A percentile compares a stretch with the other conserved stretches of the same genome.
These are phyloP conservation scores for Cryptops parisi DNA, from an alignment of 2,888 invertebrate species.

Conservation along the genomic window DNA sequence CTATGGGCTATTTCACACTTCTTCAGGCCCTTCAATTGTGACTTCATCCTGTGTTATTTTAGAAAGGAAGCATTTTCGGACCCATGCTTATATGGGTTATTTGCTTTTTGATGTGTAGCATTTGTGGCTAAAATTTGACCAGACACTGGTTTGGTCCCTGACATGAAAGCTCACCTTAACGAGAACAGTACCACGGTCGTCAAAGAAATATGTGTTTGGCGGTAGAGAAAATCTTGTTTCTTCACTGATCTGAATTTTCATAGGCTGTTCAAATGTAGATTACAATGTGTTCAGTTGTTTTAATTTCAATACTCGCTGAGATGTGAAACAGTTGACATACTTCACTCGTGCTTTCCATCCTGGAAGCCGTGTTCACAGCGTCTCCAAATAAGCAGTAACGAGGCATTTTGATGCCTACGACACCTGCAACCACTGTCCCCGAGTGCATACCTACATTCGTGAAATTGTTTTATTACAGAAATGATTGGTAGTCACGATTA, in stretches of 20 bases:
- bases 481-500: background rate
- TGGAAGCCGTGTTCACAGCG: slow-evolving; percentile 76
- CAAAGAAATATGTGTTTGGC: slow-evolving; percentile 49
- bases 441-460: slow-evolving; percentile 50
- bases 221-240: slow-evolving; percentile 64
- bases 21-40: no score
- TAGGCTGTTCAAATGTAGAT: slow-evolving; percentile 38
- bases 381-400: slow-evolving; percentile 73
- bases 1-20: no score
- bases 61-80: no score
- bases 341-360: slow-evolving; percentile 84
- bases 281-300: background rate
- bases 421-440: slow-evolving; percentile 83
- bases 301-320: background rate
- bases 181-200: slow-evolving; percentile 42
- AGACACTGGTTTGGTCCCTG: no score
- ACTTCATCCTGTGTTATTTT: no score
- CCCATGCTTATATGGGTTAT: no score
- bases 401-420: slow-evolving; percentile 89
- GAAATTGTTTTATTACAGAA: no score
- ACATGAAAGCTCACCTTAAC: slow-evolving; percentile 65
- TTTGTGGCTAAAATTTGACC: no score
- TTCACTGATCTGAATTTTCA: slow-evolving; percentile 90
- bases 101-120: no score
- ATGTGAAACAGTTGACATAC: slow-evolving; percentile 26